These are phyloP conservation scores for Aphelinus atriplicis DNA, from an alignment of 1,140 invertebrate species.

Conservation along the genomic window DNA sequence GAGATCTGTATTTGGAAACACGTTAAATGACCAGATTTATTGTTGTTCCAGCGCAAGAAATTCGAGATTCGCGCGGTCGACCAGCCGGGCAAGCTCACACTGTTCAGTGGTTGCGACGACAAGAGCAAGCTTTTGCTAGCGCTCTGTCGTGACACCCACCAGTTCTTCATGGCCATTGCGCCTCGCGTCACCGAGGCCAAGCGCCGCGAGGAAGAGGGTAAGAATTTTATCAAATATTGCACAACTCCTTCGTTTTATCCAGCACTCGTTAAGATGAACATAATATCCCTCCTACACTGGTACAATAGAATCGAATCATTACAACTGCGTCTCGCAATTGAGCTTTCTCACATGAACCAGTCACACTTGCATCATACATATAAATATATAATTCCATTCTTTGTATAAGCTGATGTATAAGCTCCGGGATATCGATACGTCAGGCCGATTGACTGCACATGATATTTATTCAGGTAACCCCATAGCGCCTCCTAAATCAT, in stretches of 20 bases:
- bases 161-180: slow-evolving; percentile 93
- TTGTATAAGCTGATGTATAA: too few species aligned
- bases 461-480: too few species aligned
- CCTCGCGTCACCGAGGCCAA: slow-evolving; percentile 82
- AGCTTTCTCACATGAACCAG: not conserved
- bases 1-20: too few species aligned
- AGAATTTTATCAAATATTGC: slow-evolving; percentile 5
- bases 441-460: too few species aligned
- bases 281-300: too few species aligned
- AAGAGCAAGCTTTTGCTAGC: slow-evolving; percentile 90
- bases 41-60: slow-evolving; percentile 81
- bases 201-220: slow-evolving; percentile 80
- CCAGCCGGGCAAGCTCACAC: slow-evolving; percentile 81
- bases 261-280: not conserved
- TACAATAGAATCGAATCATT: too few species aligned
- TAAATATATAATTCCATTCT: too few species aligned
- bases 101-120: slow-evolving; percentile 90
- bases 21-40: too few species aligned
- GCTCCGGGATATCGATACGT: too few species aligned
- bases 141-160: slow-evolving; percentile 90
- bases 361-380: not conserved
- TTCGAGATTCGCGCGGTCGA: slow-evolving; percentile 93
- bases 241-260: not conserved
- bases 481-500: too few species aligned
- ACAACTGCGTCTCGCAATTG: too few species aligned